A percentile compares a stretch with the other conserved stretches of the same genome.
Evolutionary conservation across 2,113 vertebrate species (phyloP).

Genomic region (Sinocyclocheilus rhinocerous): DNA sequence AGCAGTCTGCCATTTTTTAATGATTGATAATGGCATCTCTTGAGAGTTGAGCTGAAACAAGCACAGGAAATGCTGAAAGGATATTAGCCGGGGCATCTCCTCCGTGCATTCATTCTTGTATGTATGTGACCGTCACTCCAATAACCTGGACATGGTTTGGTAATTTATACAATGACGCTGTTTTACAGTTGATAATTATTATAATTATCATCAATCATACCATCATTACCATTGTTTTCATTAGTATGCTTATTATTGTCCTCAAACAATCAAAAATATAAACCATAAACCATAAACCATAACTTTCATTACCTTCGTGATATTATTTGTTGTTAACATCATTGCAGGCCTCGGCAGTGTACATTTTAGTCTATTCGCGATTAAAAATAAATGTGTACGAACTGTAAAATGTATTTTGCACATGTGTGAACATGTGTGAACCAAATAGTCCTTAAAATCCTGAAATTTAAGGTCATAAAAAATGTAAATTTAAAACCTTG

Average conservation of each 20-base stretch:
- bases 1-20: conserved; percentile 72
- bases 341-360: too few relatives aligned
- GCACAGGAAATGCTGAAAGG: conserved; percentile 8
- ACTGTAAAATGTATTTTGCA: too few relatives aligned
- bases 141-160: conserved; percentile 20
- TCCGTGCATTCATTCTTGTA: conserved; percentile 3
- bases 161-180: not conserved
- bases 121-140: conserved; percentile 7
- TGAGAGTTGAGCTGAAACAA: conserved; percentile 54
- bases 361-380: too few relatives aligned
- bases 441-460: too few relatives aligned
- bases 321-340: too few relatives aligned
- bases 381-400: too few relatives aligned
- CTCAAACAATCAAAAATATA: not conserved
- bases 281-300: not conserved
- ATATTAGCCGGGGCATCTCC: conserved; percentile 10
- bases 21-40: conserved; percentile 75
- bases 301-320: not conserved
- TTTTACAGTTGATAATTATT: not conserved
- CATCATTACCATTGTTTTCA: not conserved
- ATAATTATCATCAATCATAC: not conserved
- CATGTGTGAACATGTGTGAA: too few relatives aligned
- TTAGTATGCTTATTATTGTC: not conserved
- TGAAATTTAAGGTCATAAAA: too few relatives aligned
- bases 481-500: too few relatives aligned